phyloP scores from a whole-genome alignment of 1,140 invertebrate genomes.

The Papilio machaon region DNA sequence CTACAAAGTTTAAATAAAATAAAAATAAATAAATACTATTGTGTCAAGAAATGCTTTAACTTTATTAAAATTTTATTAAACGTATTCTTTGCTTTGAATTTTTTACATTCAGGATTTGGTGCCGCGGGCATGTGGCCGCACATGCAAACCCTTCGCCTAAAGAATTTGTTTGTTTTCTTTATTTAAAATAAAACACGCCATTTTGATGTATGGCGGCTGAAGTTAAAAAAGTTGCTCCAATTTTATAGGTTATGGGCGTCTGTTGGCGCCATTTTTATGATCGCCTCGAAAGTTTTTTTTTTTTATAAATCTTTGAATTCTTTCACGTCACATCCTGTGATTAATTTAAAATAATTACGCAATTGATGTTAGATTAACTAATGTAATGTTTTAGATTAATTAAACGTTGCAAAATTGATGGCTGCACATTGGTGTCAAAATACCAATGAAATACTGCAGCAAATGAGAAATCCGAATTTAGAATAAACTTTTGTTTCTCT shows the following conservation, averaged over 20 bases:
- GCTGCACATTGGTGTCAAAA: too few species aligned
- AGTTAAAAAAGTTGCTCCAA: slow-evolving; percentile 43
- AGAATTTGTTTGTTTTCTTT: slow-evolving; percentile 56
- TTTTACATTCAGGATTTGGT: not conserved
- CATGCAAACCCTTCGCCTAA: slow-evolving; percentile 54
- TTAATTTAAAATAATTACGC: not conserved
- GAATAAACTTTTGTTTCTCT: too few species aligned
- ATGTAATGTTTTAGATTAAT: too few species aligned
- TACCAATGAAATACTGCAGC: too few species aligned
- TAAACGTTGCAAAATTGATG: too few species aligned
- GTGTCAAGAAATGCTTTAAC: too few species aligned
- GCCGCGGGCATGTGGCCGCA: slow-evolving; percentile 52
- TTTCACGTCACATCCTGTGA: slow-evolving; percentile 7
- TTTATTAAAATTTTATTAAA: not conserved
- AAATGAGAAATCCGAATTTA: too few species aligned
- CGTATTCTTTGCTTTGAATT: slow-evolving; percentile 2
- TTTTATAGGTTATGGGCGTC: slow-evolving; percentile 41
- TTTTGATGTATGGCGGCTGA: slow-evolving; percentile 42
- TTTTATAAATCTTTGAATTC: slow-evolving; percentile 16
- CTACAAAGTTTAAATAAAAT: too few species aligned
- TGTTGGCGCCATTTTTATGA: slow-evolving; percentile 43
- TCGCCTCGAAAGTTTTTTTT: slow-evolving; percentile 35
- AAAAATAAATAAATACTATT: too few species aligned
- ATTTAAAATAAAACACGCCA: slow-evolving; percentile 51
- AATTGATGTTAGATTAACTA: not conserved